A percentile compares a stretch with the other conserved stretches of the same genome.
These are phyloP conservation scores for Chanos chanos DNA, from an alignment of 2,797 vertebrate genomes.

Conservation along the genomic window DNA sequence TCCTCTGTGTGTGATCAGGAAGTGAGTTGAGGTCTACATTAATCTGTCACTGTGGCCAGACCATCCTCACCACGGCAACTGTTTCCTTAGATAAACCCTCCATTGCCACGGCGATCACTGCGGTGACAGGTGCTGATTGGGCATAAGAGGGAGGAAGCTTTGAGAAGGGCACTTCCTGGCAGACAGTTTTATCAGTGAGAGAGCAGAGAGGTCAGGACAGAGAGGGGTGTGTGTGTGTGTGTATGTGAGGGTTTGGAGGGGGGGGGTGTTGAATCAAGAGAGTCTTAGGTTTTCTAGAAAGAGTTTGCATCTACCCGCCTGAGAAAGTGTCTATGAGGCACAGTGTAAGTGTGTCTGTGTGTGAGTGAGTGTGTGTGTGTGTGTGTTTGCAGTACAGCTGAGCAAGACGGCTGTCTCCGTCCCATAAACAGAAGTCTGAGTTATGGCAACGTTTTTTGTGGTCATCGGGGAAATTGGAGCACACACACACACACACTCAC, in stretches of 20 bases:
- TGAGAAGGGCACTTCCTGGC: slow-evolving; percentile 70
- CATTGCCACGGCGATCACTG: slow-evolving; percentile 50
- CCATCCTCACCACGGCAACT: slow-evolving; percentile 92
- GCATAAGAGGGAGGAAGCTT: slow-evolving; percentile 84
- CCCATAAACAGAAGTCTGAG: slow-evolving; percentile 66
- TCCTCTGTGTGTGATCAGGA: slow-evolving; percentile 90
- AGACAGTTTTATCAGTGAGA: slow-evolving; percentile 74
- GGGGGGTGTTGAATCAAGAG: slow-evolving; percentile 42
- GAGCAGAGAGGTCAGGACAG: slow-evolving; percentile 59
- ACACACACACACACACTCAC: slow-evolving; percentile 17
- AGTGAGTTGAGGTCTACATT: slow-evolving; percentile 91
- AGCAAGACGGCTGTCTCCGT: slow-evolving; percentile 64
- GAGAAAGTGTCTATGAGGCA: not conserved
- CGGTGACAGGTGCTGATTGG: slow-evolving; percentile 91
- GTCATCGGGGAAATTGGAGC: slow-evolving; percentile 31
- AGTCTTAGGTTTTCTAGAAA: slow-evolving; percentile 8
- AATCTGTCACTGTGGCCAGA: slow-evolving; percentile 93
- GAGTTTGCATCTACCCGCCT: slow-evolving; percentile 16
- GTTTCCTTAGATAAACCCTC: slow-evolving; percentile 99
- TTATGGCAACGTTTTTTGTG: slow-evolving; percentile 55
- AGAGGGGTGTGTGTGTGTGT: slow-evolving; percentile 47
- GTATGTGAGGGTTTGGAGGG: slow-evolving; percentile 65
- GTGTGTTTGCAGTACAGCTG: slow-evolving; percentile 45
- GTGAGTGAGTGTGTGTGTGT: not conserved
- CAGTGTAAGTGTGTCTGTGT: not conserved